phyloP scores from a whole-genome alignment of 2,113 vertebrate species.

The Prunella fulvescens region DNA sequence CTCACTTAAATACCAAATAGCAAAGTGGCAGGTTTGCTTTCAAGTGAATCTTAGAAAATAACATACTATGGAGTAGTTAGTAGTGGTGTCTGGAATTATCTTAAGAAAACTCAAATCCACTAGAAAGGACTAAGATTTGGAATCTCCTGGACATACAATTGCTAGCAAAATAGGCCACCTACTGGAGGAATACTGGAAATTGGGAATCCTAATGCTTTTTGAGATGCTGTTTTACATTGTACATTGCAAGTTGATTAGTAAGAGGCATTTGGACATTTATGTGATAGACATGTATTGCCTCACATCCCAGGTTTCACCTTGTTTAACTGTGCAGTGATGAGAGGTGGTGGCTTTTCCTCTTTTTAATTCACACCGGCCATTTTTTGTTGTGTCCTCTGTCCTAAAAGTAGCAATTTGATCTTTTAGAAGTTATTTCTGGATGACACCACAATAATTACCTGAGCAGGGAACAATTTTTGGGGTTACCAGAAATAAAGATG shows the following conservation, averaged over 20 bases:
- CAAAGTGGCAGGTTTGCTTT: neutral
- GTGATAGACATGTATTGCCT: neutral
- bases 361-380: neutral
- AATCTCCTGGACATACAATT: neutral
- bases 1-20: neutral
- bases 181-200: neutral
- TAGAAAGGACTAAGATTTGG: neutral
- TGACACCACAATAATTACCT: neutral
- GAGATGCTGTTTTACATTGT: neutral
- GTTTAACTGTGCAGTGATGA: neutral
- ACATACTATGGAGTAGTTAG: neutral
- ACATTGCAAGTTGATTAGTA: neutral
- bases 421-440: neutral
- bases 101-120: neutral
- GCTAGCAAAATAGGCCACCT: conserved; percentile 6
- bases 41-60: neutral
- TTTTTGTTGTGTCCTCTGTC: neutral
- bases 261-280: neutral
- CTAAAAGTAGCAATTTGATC: neutral
- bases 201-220: neutral
- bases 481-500: neutral
- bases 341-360: neutral
- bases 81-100: neutral
- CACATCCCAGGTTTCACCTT: neutral
- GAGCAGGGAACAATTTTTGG: neutral